phyloP scores from a whole-genome alignment of 2,888 invertebrate genomes.

The Chouioia cunea region DNA sequence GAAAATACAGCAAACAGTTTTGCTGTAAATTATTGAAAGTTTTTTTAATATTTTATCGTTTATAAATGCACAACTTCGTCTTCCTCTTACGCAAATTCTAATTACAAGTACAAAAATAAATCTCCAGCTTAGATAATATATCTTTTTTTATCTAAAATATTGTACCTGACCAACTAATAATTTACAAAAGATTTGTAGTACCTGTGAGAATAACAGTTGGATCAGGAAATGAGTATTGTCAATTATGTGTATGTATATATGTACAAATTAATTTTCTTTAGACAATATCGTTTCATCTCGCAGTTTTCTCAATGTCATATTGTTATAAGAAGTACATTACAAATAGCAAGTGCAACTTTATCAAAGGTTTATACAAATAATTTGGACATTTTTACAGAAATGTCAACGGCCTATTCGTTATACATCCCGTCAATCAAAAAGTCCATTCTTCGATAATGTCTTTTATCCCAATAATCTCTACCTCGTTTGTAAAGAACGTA shows the following conservation, averaged over 20 bases:
- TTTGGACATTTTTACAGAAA: slow-evolving; percentile 18
- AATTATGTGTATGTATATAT: too few species aligned
- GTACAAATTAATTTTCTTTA: too few species aligned
- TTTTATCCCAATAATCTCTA: slow-evolving; percentile 87
- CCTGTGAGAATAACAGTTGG: too few species aligned
- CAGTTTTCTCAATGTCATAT: slow-evolving; percentile 26
- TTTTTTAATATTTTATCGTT: slow-evolving; percentile 13
- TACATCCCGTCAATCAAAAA: slow-evolving; percentile 92
- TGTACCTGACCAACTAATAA: too few species aligned
- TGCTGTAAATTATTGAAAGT: slow-evolving; percentile 14
- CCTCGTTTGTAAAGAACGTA: slow-evolving; percentile 78
- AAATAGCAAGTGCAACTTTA: slow-evolving; percentile 4
- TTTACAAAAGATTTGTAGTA: too few species aligned
- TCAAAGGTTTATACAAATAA: too few species aligned
- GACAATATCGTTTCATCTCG: too few species aligned
- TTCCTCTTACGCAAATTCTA: background rate
- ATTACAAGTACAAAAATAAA: slow-evolving; percentile 43
- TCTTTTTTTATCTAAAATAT: too few species aligned
- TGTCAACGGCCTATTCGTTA: slow-evolving; percentile 72
- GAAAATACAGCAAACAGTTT: slow-evolving; percentile 28
- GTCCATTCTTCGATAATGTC: slow-evolving; percentile 90
- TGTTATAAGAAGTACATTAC: slow-evolving; percentile 27
- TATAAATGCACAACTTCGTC: slow-evolving; percentile 25
- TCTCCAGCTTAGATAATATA: slow-evolving; percentile 8
- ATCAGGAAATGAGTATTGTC: too few species aligned